Percentiles rank a stretch among this genome's conserved stretches.
phyloP scores from a whole-genome alignment of 2,113 vertebrate genomes.

The Pelvicachromis taeniatus region DNA sequence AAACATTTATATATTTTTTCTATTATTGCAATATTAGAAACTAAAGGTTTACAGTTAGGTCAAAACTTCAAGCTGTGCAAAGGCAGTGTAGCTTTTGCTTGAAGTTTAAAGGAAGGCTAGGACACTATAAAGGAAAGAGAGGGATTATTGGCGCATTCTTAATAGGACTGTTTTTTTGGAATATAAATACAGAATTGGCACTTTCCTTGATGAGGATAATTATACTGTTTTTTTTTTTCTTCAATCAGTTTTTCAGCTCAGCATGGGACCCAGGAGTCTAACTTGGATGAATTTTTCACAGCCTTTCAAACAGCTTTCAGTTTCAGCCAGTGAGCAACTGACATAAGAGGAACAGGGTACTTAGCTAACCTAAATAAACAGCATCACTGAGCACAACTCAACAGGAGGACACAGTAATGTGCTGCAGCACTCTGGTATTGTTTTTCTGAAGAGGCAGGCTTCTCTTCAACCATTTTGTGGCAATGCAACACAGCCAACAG shows the following conservation, averaged over 20 bases:
- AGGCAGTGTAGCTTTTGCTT: not conserved
- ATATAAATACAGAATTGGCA: constrained; percentile 22
- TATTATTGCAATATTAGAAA: not conserved
- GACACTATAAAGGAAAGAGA: not conserved
- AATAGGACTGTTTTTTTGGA: constrained; percentile 10
- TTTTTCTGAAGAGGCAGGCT: constrained; percentile 29
- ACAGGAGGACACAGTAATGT: not conserved
- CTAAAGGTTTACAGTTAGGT: not conserved
- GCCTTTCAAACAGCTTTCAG: constrained; percentile 42
- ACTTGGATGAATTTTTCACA: constrained; percentile 53
- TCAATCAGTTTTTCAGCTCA: constrained; percentile 43
- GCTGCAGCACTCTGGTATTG: constrained; percentile 25
- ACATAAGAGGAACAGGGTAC: constrained; percentile 26
- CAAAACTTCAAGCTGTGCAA: not conserved
- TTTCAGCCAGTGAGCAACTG: constrained; percentile 21
- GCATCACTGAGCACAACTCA: not conserved
- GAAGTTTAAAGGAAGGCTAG: not conserved
- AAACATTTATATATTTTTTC: not conserved
- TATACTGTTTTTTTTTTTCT: constrained; percentile 19
- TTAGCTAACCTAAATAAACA: constrained; percentile 45
- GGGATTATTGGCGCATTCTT: constrained; percentile 9
- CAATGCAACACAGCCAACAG: constrained; percentile 37
- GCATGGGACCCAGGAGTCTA: constrained; percentile 36
- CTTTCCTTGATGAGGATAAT: constrained; percentile 43
- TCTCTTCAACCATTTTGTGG: constrained; percentile 11